phyloP scores from a whole-genome alignment of 1,140 invertebrate species.

The Marisa cornuarietis region DNA sequence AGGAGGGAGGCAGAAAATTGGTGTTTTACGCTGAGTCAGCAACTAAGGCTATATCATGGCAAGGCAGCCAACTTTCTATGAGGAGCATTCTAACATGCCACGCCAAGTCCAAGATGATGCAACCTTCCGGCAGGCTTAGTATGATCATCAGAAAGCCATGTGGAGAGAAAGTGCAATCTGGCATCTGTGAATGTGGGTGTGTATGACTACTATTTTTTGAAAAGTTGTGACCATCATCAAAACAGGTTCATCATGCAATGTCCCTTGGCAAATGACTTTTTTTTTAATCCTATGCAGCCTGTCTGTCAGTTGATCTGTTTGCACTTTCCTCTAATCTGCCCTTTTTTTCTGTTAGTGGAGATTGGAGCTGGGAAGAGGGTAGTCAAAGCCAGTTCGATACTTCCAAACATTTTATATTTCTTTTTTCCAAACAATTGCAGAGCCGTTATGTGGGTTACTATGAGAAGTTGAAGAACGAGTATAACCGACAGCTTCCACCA shows the following conservation, averaged over 20 bases:
- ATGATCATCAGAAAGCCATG: no score
- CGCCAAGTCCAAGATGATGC: no score
- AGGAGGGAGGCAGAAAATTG: no score
- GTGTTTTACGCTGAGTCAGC: no score
- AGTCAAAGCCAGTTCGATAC: neutral
- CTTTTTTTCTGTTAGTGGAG: slow-evolving; percentile 58
- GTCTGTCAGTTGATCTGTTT: slow-evolving; percentile 72
- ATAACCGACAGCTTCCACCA: slow-evolving; percentile 63
- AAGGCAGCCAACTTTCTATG: no score
- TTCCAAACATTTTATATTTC: neutral
- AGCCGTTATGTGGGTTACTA: slow-evolving; percentile 72
- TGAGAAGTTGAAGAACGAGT: slow-evolving; percentile 67
- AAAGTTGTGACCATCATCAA: no score
- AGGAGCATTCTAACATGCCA: no score
- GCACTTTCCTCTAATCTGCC: slow-evolving; percentile 72
- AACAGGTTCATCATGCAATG: neutral
- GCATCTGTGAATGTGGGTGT: no score
- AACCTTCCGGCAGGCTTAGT: no score
- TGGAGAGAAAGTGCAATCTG: no score
- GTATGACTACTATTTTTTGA: no score
- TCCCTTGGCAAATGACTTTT: slow-evolving; percentile 65
- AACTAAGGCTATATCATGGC: no score
- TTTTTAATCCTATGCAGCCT: slow-evolving; percentile 70
- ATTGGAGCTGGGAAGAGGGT: neutral
- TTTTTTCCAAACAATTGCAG: slow-evolving; percentile 49